Percentiles rank a stretch among this genome's conserved stretches.
Evolutionary conservation across 2,797 vertebrate species (phyloP).

Genomic region (Myotis myotis): DNA sequence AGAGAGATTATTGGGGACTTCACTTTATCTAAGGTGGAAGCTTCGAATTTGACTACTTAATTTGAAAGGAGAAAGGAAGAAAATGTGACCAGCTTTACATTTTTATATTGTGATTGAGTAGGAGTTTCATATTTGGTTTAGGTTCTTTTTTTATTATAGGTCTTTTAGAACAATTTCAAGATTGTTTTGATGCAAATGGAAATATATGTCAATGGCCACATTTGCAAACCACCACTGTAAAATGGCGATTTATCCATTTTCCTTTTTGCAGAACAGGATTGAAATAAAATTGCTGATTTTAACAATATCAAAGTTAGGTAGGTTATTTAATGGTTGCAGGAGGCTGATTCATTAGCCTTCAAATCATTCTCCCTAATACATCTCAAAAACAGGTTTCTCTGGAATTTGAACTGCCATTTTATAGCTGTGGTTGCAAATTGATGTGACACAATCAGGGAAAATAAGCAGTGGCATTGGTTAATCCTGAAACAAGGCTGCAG

Average conservation of each 20-base stretch:
- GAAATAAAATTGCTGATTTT: background rate
- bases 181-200: background rate
- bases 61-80: background rate
- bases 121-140: background rate
- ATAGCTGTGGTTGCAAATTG: background rate
- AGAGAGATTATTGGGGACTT: background rate
- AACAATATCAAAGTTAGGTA: background rate
- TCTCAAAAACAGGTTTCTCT: constrained; percentile 36
- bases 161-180: background rate
- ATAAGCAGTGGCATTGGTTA: background rate
- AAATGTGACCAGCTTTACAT: background rate
- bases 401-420: background rate
- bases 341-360: background rate
- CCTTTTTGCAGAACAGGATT: background rate
- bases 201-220: background rate
- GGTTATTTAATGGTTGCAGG: background rate
- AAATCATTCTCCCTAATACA: background rate
- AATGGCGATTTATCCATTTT: background rate
- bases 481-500: background rate
- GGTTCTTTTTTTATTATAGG: background rate
- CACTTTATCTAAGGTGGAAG: background rate
- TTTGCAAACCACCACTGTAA: background rate
- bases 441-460: background rate
- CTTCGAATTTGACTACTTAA: background rate
- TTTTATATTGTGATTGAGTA: background rate